These are phyloP conservation scores for Philopedon plagiatum DNA, from an alignment of 2,888 invertebrate genomes.

Conservation along the genomic window DNA sequence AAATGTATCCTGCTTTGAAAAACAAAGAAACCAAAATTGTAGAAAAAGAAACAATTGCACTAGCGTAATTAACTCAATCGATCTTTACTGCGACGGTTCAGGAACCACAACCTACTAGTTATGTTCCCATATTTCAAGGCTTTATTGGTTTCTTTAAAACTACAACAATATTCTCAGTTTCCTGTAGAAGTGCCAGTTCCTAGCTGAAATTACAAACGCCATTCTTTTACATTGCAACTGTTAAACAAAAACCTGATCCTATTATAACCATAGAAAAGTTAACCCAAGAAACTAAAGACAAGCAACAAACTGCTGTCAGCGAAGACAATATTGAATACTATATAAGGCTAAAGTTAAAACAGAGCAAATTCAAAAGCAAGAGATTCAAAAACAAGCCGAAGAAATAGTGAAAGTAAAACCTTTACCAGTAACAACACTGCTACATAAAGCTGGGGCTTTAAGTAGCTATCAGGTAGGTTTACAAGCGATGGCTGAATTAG, in stretches of 20 bases:
- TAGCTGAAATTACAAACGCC: conserved; percentile 53
- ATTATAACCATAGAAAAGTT: conserved; percentile 54
- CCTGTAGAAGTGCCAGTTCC: conserved; percentile 60
- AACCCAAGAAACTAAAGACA: conserved; percentile 56
- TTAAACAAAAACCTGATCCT: conserved; percentile 55
- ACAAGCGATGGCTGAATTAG: conserved; percentile 61
- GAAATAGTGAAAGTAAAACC: conserved; percentile 61
- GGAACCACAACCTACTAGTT: conserved; percentile 50
- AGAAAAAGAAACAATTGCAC: conserved; percentile 54
- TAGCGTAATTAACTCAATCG: conserved; percentile 41
- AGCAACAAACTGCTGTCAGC: conserved; percentile 49
- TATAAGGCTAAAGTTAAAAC: conserved; percentile 19
- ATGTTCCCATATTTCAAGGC: conserved; percentile 61
- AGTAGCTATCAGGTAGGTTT: conserved; percentile 78
- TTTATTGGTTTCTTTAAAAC: conserved; percentile 62
- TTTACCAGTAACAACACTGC: conserved; percentile 56
- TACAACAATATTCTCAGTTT: conserved; percentile 62
- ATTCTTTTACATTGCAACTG: conserved; percentile 52
- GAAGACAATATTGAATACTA: conserved; percentile 38
- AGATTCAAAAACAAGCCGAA: conserved; percentile 58
- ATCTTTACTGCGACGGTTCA: conserved; percentile 22
- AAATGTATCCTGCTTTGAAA: conserved; percentile 47
- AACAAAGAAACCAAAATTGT: conserved; percentile 54
- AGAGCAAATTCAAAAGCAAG: conserved; percentile 49
- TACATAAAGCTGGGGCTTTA: conserved; percentile 76